Conservation (phyloP, 2,888 invertebrate species). For the Alentia gelatinosa region DNA sequence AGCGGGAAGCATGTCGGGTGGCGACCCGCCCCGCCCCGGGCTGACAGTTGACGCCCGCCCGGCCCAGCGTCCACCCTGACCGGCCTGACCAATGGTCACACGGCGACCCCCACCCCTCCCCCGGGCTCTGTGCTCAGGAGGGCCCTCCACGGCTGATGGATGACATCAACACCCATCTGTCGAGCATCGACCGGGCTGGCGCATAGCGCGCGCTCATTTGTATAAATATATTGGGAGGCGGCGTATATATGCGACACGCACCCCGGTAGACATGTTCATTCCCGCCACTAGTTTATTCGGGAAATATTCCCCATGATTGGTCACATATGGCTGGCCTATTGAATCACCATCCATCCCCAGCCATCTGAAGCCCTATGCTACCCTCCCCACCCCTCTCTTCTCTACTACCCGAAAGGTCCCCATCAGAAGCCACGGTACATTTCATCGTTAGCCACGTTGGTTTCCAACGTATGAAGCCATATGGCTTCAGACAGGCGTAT, state of each 20-base stretch:
- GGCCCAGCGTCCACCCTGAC: neutral
- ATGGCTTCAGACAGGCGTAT: neutral
- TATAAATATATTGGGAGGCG: neutral
- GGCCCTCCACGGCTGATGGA: neutral
- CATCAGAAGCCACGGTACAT: slow-evolving; percentile 6
- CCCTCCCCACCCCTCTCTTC: neutral
- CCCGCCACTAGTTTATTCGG: neutral
- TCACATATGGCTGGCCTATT: slow-evolving; percentile 43
- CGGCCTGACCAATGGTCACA: neutral
- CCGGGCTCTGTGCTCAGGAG: neutral
- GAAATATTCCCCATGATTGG: slow-evolving; percentile 27
- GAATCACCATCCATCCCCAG: slow-evolving; percentile 38
- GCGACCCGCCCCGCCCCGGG: slow-evolving; percentile 14
- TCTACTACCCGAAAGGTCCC: too few species aligned
- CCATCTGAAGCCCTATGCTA: neutral
- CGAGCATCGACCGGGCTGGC: neutral
- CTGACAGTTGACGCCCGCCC: neutral
- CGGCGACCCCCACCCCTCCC: neutral
- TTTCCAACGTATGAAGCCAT: slow-evolving; percentile 24
- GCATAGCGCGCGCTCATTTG: neutral
- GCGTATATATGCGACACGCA: neutral
- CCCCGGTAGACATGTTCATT: neutral
- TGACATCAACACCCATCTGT: slow-evolving; percentile 22
- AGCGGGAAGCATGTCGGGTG: slow-evolving; percentile 11
- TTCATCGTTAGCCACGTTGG: neutral